Conservation (phyloP, 2,888 invertebrate species). For the Calameuta pallipes region DNA sequence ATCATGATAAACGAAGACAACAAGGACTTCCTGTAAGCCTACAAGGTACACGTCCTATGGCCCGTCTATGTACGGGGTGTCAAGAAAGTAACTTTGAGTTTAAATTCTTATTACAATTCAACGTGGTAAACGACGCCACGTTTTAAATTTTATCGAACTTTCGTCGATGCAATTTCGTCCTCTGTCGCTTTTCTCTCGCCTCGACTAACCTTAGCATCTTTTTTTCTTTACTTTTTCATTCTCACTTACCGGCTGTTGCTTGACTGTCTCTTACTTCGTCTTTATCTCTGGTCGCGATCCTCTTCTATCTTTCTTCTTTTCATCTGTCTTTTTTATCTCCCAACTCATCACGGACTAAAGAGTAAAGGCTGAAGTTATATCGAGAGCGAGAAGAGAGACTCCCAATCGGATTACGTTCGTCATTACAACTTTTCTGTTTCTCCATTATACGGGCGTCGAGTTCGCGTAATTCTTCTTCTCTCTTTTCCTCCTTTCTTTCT, state of each 20-base stretch:
- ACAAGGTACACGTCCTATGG: neutral
- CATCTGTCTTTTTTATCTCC: conserved; percentile 1
- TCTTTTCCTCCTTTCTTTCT: conserved; percentile 24
- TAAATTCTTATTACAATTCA: neutral
- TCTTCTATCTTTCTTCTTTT: neutral
- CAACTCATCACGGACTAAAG: neutral
- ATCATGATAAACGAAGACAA: conserved; percentile 57
- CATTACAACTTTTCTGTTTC: conserved; percentile 34
- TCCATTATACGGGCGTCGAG: conserved; percentile 17
- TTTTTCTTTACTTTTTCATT: neutral
- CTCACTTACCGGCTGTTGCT: conserved; percentile 12
- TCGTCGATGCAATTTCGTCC: neutral
- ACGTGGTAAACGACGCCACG: neutral
- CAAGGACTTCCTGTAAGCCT: conserved; percentile 53
- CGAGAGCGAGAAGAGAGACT: conserved; percentile 26
- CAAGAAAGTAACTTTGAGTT: neutral
- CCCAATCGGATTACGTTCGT: conserved; percentile 38
- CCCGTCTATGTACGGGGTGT: neutral
- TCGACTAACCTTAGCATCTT: neutral
- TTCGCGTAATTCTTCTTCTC: conserved; percentile 9
- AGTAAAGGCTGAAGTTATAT: conserved; percentile 6
- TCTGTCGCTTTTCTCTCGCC: neutral
- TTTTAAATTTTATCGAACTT: neutral
- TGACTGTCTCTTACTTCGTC: conserved; percentile 17
- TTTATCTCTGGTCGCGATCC: conserved; percentile 13